A percentile compares a stretch with the other conserved stretches of the same genome.
Evolutionary conservation across 92 coral and sea anemone genomes (phyloP).

Genomic region (Bergia sp.): DNA sequence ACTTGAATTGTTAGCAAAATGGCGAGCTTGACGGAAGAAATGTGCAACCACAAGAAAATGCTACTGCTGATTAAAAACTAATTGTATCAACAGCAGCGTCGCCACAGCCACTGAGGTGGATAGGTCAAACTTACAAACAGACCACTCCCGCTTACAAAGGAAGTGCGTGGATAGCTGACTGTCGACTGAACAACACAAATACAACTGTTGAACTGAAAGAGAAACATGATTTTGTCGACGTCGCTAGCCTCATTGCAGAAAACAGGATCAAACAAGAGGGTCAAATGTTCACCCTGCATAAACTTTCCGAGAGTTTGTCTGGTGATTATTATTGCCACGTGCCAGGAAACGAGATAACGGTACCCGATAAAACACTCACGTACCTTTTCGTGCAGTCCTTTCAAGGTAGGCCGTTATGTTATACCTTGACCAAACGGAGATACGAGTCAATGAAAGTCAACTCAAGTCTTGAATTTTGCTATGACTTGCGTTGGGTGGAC

Average conservation of each 20-base stretch:
- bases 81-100: neutral
- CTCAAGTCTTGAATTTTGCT: too few species aligned
- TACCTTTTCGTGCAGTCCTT: neutral
- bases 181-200: slow-evolving; percentile 1
- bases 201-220: neutral
- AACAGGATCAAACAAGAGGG: neutral
- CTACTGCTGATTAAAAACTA: too few species aligned
- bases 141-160: neutral
- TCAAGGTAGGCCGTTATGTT: neutral
- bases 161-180: slow-evolving; percentile 20
- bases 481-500: too few species aligned
- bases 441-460: neutral
- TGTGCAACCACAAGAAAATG: too few species aligned
- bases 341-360: neutral
- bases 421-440: too few species aligned
- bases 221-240: neutral
- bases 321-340: neutral
- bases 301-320: neutral
- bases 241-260: neutral
- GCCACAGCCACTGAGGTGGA: neutral
- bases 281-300: neutral
- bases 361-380: neutral
- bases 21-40: too few species aligned
- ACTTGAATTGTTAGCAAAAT: too few species aligned
- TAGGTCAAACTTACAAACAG: neutral